Conservation (phyloP, 2,797 vertebrate genomes). For the Tragelaphus eurycerus region DNA sequence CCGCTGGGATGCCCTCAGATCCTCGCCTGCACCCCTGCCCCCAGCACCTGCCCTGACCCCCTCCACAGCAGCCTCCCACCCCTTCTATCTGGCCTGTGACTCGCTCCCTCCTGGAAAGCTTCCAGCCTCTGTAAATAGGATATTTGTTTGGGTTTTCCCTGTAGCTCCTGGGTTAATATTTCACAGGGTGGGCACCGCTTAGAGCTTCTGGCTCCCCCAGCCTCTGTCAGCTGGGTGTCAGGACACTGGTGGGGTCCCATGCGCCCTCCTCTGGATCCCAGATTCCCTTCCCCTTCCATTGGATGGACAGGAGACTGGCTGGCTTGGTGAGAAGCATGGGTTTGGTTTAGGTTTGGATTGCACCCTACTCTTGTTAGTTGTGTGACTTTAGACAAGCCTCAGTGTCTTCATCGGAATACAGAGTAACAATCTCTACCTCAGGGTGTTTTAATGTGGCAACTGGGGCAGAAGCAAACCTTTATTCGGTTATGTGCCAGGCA, state of each 20-base stretch:
- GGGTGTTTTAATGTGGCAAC: background rate
- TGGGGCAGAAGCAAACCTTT: background rate
- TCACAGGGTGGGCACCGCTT: background rate
- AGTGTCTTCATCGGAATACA: background rate
- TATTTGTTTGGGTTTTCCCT: slow-evolving; percentile 4
- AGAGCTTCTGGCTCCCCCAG: background rate
- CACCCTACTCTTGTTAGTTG: background rate
- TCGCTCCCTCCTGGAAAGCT: background rate
- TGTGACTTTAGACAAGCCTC: background rate
- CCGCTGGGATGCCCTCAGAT: background rate
- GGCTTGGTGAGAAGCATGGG: background rate
- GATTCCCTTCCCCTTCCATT: background rate
- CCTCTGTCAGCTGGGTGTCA: background rate
- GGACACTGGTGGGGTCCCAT: background rate
- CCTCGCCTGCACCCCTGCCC: background rate
- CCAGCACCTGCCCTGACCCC: background rate
- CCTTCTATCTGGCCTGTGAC: background rate
- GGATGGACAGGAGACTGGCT: background rate
- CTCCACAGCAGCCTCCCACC: background rate
- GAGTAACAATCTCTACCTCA: background rate
- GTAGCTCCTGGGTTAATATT: slow-evolving; percentile 21
- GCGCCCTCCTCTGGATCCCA: background rate
- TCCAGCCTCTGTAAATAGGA: slow-evolving; percentile 54
- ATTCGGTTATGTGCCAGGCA: background rate
- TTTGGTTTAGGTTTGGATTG: background rate